Evolutionary conservation across 2,797 vertebrate genomes (phyloP).

Genomic region (Pyrocephalus nanus): DNA sequence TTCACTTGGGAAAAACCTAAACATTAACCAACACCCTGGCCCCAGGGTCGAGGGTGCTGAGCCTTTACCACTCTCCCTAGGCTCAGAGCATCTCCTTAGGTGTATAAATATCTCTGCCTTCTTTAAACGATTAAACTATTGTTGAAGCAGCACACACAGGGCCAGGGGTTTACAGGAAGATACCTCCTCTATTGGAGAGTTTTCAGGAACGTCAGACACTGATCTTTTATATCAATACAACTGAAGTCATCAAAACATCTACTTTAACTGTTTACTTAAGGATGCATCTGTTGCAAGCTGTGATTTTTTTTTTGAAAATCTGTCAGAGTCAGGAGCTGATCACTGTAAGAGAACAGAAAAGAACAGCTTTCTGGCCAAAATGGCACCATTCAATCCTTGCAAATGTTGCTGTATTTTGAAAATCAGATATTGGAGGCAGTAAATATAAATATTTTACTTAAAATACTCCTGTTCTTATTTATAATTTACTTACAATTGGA

Average conservation of each 20-base stretch:
- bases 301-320: slow-evolving; percentile 24
- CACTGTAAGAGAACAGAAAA: not conserved
- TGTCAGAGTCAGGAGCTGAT: slow-evolving; percentile 34
- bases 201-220: slow-evolving; percentile 26
- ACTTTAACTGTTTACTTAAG: slow-evolving; percentile 56
- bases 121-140: not conserved
- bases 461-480: not conserved
- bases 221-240: slow-evolving; percentile 29
- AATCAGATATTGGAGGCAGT: slow-evolving; percentile 3
- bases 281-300: slow-evolving; percentile 37
- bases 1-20: not conserved
- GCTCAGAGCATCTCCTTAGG: not conserved
- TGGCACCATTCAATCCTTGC: not conserved
- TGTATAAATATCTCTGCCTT: not conserved
- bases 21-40: not conserved
- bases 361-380: slow-evolving; percentile 25
- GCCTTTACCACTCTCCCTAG: not conserved
- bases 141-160: not conserved
- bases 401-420: slow-evolving; percentile 6
- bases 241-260: slow-evolving; percentile 45
- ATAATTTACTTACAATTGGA: not conserved
- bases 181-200: not conserved
- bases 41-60: not conserved
- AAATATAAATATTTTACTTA: slow-evolving; percentile 49
- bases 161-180: not conserved